These are phyloP conservation scores for Clepsis dumicolana DNA, from an alignment of 2,888 invertebrate species.

Conservation along the genomic window DNA sequence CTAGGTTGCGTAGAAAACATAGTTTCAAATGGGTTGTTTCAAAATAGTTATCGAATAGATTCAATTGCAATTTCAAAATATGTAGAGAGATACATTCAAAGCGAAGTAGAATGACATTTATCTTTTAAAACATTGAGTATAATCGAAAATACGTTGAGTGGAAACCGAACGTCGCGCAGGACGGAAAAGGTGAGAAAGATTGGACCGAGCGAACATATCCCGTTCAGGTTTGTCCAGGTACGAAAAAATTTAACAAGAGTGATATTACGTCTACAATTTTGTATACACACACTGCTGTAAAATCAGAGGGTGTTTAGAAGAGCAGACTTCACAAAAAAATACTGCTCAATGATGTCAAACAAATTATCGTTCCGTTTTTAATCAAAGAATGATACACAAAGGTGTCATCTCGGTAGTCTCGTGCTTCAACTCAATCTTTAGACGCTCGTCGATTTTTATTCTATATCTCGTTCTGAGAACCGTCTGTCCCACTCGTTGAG, in stretches of 20 bases:
- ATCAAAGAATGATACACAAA: not conserved
- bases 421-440: not conserved
- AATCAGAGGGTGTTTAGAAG: too few relatives aligned
- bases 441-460: not conserved
- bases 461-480: not conserved
- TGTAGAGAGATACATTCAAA: too few relatives aligned
- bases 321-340: too few relatives aligned
- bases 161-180: conserved; percentile 12
- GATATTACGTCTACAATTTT: not conserved
- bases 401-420: not conserved
- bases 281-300: not conserved
- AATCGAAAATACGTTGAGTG: conserved; percentile 19
- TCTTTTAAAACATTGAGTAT: too few relatives aligned
- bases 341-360: too few relatives aligned
- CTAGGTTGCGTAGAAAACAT: too few relatives aligned
- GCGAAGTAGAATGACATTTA: too few relatives aligned
- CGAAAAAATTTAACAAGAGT: not conserved
- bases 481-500: not conserved
- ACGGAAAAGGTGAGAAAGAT: conserved; percentile 23
- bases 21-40: too few relatives aligned
- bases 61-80: too few relatives aligned
- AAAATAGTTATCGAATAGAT: too few relatives aligned
- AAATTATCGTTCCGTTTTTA: too few relatives aligned
- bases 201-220: not conserved
- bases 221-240: not conserved